phyloP scores from a whole-genome alignment of 2,888 invertebrate genomes.

The Conomelus anceps region DNA sequence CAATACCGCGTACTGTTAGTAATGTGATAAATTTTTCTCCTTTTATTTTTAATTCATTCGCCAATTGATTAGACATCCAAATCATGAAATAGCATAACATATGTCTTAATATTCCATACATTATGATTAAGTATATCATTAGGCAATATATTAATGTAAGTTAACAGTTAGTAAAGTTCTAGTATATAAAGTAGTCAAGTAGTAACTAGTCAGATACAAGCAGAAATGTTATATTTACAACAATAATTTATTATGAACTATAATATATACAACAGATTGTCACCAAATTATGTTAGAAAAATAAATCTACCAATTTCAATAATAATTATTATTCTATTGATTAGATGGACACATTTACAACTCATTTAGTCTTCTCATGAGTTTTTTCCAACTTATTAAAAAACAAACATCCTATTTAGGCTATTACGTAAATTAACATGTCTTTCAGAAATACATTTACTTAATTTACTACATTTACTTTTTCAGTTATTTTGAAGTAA shows the following conservation, averaged over 20 bases:
- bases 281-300: not conserved
- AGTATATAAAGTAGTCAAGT: not conserved
- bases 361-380: not conserved
- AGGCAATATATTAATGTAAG: not conserved
- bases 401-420: not conserved
- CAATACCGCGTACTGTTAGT: too few relatives aligned
- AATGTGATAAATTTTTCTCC: too few relatives aligned
- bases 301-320: not conserved
- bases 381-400: not conserved
- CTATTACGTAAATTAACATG: too few relatives aligned
- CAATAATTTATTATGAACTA: not conserved
- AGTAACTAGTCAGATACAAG: not conserved
- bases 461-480: too few relatives aligned
- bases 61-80: too few relatives aligned
- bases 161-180: not conserved
- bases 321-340: not conserved
- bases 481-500: too few relatives aligned
- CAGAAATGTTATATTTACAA: not conserved
- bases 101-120: too few relatives aligned
- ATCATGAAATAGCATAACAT: too few relatives aligned
- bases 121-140: too few relatives aligned
- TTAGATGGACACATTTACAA: not conserved
- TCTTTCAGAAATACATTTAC: too few relatives aligned
- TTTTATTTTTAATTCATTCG: too few relatives aligned
- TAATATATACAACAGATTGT: not conserved